Evolutionary conservation across 2,797 vertebrate genomes (phyloP).

Genomic region (Gallinago stenura): DNA sequence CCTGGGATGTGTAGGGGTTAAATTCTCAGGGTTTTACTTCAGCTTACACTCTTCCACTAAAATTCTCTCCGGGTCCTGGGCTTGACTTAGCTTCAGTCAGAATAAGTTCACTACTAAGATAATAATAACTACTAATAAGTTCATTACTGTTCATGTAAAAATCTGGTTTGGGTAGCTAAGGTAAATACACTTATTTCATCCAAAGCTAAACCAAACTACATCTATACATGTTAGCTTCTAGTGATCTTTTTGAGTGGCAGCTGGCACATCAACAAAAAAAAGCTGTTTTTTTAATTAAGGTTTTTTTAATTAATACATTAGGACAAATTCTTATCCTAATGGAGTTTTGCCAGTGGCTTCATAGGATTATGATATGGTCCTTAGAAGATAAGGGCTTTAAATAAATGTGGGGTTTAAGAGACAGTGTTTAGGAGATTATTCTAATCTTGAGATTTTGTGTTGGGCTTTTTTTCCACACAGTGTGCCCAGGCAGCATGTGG

Average conservation of each 20-base stretch:
- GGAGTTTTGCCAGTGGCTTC: background rate
- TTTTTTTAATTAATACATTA: background rate
- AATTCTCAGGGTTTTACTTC: too few species aligned
- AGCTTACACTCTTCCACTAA: too few species aligned
- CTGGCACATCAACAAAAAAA: background rate
- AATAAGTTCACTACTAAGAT: background rate
- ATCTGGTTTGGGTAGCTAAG: background rate
- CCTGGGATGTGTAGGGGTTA: too few species aligned
- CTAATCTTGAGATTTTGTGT: background rate
- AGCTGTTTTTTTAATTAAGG: background rate
- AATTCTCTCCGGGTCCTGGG: too few species aligned
- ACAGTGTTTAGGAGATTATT: background rate
- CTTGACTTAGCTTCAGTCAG: too few species aligned
- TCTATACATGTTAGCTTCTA: background rate
- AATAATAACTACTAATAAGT: background rate
- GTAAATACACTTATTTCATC: background rate
- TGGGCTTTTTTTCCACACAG: background rate
- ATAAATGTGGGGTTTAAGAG: background rate
- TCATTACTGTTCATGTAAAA: background rate
- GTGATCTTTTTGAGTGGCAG: background rate
- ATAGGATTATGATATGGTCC: background rate
- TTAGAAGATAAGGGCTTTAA: background rate
- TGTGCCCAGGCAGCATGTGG: background rate
- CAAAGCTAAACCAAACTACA: background rate
- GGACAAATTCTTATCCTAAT: background rate